Evolutionary conservation across 2,113 vertebrate genomes (phyloP), one percentile per base, ranked within the genome.

Genomic region (Erythrocercus mccallii): DNA sequence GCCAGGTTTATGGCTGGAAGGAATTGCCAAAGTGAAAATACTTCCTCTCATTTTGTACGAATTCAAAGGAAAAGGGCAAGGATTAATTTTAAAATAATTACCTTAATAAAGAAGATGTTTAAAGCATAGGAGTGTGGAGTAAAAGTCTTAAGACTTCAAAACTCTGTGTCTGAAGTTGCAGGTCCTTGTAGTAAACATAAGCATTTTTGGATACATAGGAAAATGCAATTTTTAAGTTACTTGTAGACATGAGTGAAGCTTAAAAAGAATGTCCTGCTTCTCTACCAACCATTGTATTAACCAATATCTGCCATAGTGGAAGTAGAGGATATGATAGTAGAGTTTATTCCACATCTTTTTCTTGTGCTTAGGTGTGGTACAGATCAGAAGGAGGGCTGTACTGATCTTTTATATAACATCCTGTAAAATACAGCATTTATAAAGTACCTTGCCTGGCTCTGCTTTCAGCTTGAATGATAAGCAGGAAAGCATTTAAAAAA

Each of bases 401-500:
- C 44, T 74, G 31, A 11, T 3, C 6, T 62, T 81, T 65, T 19
- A 15, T 45, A 10, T 9, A 47, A 10, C n/a, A n/a, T 56, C 48
- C 66, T 94, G 37, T 83, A 70, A 77, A 92, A 58, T 31, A 10
- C 0, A 77, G 12, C 28, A 45, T 73, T 92, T 77, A 10, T 57
- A 18, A 66, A 86, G 28, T 16, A 69, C 6, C 45, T 27, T 89
- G 28, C 18, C 68, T 94, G 50, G 30, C 58, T 91, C 66, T 57
- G 44, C 62, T 87, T 87, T 94, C 82, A 66, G 74, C 77, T 54
- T 72, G 50, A 85, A 31, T 81, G 51, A 74, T 77, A 51, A 94
- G 28, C 38, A 91, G 78, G 42, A 79, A 91, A 69, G 45, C 74
- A 40, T 84, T 81, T 56, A 4, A 17, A 42, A 4, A 17, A 42